Conservation (phyloP, 2,113 vertebrate genomes). For the Gambusia holbrooki region DNA sequence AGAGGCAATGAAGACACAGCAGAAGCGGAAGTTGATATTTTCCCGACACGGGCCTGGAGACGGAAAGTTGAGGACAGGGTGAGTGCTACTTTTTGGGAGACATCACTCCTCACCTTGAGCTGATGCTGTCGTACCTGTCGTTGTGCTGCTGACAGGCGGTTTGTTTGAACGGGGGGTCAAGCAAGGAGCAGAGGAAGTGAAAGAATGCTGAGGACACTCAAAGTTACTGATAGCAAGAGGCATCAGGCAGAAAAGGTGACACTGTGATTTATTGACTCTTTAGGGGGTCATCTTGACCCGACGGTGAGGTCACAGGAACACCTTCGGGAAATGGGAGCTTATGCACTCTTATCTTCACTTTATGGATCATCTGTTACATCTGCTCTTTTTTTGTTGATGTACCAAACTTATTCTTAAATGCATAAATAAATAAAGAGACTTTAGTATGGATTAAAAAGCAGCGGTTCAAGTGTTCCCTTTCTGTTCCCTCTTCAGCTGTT, state of each 20-base stretch:
- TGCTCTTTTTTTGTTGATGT: neutral
- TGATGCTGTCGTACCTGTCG: constrained; percentile 78
- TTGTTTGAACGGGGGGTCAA: constrained; percentile 80
- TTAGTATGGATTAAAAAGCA: constrained; percentile 47
- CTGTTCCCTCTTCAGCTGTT: constrained; percentile 65
- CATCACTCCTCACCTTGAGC: constrained; percentile 79
- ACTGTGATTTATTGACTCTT: constrained; percentile 80
- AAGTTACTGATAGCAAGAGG: constrained; percentile 76
- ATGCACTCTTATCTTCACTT: constrained; percentile 39
- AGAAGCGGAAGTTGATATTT: constrained; percentile 14
- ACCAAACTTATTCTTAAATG: neutral
- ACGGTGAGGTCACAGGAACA: constrained; percentile 69
- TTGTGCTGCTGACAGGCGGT: constrained; percentile 75
- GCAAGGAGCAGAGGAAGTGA: constrained; percentile 76
- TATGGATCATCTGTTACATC: constrained; percentile 19
- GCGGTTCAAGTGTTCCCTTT: constrained; percentile 25
- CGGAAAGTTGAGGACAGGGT: constrained; percentile 57
- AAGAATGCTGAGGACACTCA: constrained; percentile 79
- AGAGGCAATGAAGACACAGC: constrained; percentile 22
- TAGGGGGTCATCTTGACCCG: constrained; percentile 74
- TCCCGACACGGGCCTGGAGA: constrained; percentile 47
- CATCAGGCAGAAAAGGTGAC: constrained; percentile 73
- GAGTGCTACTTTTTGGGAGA: constrained; percentile 75
- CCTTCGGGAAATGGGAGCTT: constrained; percentile 43
- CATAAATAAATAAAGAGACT: neutral